Percentiles rank a stretch among this genome's conserved stretches.
Conservation (phyloP, 2,888 invertebrate genomes). For the Eilema depressum region DNA sequence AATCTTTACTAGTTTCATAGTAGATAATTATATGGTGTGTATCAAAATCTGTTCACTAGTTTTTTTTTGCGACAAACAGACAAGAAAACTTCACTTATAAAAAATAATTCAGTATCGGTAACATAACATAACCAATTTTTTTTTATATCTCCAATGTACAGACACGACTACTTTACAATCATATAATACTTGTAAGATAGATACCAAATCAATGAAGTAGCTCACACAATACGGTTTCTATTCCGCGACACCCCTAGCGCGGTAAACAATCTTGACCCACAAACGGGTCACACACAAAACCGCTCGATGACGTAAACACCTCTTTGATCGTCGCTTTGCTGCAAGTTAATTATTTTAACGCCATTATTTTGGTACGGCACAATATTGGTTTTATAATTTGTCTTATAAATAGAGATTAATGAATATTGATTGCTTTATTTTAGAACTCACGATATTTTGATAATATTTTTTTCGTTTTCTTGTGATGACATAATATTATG, state of each 20-base stretch:
- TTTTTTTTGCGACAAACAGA: too few relatives aligned
- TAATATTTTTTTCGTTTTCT: too few relatives aligned
- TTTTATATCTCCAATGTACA: too few relatives aligned
- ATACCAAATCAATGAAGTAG: neutral
- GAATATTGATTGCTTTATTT: conserved; percentile 5
- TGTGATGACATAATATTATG: too few relatives aligned
- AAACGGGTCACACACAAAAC: conserved; percentile 41
- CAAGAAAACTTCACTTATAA: too few relatives aligned
- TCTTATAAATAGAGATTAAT: conserved; percentile 6
- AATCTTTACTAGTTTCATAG: too few relatives aligned
- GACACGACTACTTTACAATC: too few relatives aligned
- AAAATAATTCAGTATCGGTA: too few relatives aligned
- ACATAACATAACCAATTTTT: too few relatives aligned
- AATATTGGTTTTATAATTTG: conserved; percentile 38
- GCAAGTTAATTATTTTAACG: conserved; percentile 44
- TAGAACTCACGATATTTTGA: neutral
- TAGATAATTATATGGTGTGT: too few relatives aligned
- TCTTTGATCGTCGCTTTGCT: conserved; percentile 47
- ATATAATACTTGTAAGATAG: too few relatives aligned
- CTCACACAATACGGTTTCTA: neutral
- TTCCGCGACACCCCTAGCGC: conserved; percentile 33
- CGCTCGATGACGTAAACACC: conserved; percentile 42
- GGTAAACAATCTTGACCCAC: conserved; percentile 51
- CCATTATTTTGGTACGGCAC: conserved; percentile 27
- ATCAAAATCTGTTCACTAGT: too few relatives aligned